Evolutionary conservation across 2,113 vertebrate species (phyloP).

Genomic region (Lamprotornis superbus): DNA sequence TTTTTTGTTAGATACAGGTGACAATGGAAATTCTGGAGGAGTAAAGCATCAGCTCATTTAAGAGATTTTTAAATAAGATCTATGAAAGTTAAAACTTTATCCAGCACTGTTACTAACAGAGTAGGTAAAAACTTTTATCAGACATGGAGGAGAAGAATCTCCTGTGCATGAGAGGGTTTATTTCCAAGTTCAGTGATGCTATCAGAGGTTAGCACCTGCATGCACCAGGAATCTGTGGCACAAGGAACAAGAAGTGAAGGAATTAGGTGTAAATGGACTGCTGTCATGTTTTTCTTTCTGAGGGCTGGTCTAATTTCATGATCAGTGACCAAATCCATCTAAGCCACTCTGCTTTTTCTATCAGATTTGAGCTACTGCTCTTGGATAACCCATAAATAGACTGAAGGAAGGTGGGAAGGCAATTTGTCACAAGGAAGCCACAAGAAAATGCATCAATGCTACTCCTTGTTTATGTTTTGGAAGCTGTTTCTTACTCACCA

Average conservation of each 20-base stretch:
- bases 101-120: background rate
- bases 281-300: background rate
- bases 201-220: background rate
- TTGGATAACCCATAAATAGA: background rate
- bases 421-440: background rate
- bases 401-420: background rate
- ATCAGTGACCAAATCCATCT: background rate
- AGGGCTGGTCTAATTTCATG: background rate
- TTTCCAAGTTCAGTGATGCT: background rate
- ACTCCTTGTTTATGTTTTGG: background rate
- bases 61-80: background rate
- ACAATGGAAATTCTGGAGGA: background rate
- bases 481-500: background rate
- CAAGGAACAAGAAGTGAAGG: background rate
- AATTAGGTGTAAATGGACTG: background rate
- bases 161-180: background rate
- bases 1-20: background rate
- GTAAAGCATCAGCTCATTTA: background rate
- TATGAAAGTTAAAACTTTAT: background rate
- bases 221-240: background rate
- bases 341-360: background rate
- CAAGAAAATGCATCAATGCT: background rate
- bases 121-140: background rate
- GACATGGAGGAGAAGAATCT: background rate
- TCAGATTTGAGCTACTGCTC: background rate